Percentiles rank a stretch among this genome's conserved stretches.
phyloP scores from a whole-genome alignment of 2,888 invertebrate species.

The Phytoseiulus persimilis region DNA sequence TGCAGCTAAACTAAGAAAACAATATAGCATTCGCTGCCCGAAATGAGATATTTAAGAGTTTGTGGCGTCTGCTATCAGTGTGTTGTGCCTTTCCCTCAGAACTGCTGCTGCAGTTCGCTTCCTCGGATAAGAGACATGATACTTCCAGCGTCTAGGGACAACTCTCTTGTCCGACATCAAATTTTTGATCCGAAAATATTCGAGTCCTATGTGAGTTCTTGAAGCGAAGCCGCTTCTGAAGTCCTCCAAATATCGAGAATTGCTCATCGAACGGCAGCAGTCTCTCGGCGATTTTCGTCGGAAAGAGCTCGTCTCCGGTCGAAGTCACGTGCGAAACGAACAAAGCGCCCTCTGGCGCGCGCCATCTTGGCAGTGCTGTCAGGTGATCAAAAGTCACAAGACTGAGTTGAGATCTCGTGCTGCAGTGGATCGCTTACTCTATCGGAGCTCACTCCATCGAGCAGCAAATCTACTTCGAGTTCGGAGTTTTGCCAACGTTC shows the following conservation, averaged over 20 bases:
- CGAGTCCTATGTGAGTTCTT: too few relatives aligned
- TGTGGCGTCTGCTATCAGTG: too few relatives aligned
- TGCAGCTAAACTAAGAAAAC: not conserved
- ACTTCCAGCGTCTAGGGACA: too few relatives aligned
- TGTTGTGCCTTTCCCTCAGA: too few relatives aligned
- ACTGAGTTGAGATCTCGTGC: not conserved
- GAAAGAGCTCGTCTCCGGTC: not conserved
- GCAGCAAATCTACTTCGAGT: not conserved
- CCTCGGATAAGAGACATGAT: too few relatives aligned
- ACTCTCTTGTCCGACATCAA: too few relatives aligned
- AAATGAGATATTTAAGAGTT: too few relatives aligned
- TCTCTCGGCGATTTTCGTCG: not conserved
- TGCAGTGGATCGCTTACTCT: not conserved
- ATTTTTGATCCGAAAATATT: too few relatives aligned
- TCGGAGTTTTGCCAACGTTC: not conserved
- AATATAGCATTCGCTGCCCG: not conserved
- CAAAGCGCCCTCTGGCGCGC: slow-evolving; percentile 19
- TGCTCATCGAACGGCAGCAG: not conserved
- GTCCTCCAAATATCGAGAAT: too few relatives aligned
- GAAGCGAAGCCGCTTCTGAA: too few relatives aligned
- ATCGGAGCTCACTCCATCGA: not conserved
- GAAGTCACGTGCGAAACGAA: slow-evolving; percentile 7
- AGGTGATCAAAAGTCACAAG: slow-evolving; percentile 39
- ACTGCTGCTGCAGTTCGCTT: too few relatives aligned
- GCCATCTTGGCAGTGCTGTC: slow-evolving; percentile 32